These are phyloP conservation scores for Caenorhabditis sinica DNA, from an alignment of 2,888 invertebrate species.

Conservation along the genomic window DNA sequence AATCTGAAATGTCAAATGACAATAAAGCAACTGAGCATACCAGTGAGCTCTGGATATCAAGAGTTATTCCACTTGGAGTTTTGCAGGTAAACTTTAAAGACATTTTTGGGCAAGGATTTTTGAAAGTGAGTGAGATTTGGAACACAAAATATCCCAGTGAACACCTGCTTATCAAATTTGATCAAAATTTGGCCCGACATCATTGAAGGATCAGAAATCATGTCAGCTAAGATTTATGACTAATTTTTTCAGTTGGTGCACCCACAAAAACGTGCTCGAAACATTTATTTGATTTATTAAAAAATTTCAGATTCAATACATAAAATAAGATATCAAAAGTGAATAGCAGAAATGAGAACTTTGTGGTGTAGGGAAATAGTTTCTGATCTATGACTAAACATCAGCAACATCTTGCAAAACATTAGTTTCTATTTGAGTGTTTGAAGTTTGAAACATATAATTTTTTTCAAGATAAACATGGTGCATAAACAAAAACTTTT, in stretches of 20 bases:
- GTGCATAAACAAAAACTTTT: too few relatives aligned
- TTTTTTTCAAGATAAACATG: too few relatives aligned
- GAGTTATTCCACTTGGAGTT: not conserved
- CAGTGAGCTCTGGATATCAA: not conserved
- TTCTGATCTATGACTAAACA: too few relatives aligned
- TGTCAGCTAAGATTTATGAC: not conserved
- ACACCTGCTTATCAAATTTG: not conserved
- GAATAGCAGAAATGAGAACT: too few relatives aligned
- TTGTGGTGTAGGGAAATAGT: too few relatives aligned
- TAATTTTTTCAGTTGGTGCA: not conserved
- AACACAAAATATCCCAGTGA: not conserved
- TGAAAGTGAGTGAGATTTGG: not conserved
- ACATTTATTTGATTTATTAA: too few relatives aligned
- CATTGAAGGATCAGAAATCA: conserved; percentile 1
- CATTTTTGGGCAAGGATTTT: not conserved
- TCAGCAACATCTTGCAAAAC: too few relatives aligned
- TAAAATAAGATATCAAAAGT: too few relatives aligned
- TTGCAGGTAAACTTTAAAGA: not conserved
- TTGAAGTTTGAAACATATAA: too few relatives aligned
- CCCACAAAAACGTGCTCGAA: too few relatives aligned
- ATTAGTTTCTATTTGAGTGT: too few relatives aligned
- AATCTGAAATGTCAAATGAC: not conserved
- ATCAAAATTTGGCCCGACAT: not conserved
- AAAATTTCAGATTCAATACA: too few relatives aligned
- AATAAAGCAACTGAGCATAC: not conserved